A percentile compares a stretch with the other conserved stretches of the same genome.
phyloP scores from a whole-genome alignment of 2,113 vertebrate species.

The Pyxicephalus adspersus region DNA sequence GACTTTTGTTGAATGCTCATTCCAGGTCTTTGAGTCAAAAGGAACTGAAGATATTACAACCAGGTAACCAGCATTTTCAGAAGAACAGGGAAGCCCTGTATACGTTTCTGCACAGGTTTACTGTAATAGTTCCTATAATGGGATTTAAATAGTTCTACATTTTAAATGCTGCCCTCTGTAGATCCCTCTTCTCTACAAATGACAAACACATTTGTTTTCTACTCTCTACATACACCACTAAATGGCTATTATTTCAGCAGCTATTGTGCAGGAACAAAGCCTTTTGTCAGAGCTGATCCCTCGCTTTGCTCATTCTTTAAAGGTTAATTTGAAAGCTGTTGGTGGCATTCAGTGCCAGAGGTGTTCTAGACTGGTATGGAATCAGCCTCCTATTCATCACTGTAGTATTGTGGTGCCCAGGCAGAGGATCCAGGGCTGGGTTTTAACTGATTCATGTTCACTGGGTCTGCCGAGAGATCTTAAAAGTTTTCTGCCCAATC shows the following conservation, averaged over 20 bases:
- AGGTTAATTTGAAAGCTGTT: constrained; percentile 16
- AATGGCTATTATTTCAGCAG: constrained; percentile 20
- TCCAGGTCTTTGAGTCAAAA: too few relatives aligned
- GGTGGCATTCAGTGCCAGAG: constrained; percentile 7
- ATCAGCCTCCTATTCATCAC: neutral
- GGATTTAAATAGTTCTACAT: neutral
- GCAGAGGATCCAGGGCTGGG: neutral
- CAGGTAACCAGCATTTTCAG: too few relatives aligned
- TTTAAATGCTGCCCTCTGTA: neutral
- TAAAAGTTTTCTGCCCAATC: too few relatives aligned
- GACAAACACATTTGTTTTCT: neutral
- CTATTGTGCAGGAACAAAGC: constrained; percentile 27
- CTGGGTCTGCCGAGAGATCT: too few relatives aligned
- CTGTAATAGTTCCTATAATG: too few relatives aligned
- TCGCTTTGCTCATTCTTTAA: constrained; percentile 17
- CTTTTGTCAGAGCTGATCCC: constrained; percentile 23
- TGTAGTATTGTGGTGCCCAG: neutral
- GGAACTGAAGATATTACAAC: too few relatives aligned
- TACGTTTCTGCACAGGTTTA: too few relatives aligned
- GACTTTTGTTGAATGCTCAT: too few relatives aligned
- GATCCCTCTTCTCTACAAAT: neutral
- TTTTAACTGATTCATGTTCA: too few relatives aligned
- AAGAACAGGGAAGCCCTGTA: too few relatives aligned
- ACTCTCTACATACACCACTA: neutral
- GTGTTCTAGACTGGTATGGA: constrained; percentile 16